Conservation (phyloP, 1,140 invertebrate species). For the Solen grandis region DNA sequence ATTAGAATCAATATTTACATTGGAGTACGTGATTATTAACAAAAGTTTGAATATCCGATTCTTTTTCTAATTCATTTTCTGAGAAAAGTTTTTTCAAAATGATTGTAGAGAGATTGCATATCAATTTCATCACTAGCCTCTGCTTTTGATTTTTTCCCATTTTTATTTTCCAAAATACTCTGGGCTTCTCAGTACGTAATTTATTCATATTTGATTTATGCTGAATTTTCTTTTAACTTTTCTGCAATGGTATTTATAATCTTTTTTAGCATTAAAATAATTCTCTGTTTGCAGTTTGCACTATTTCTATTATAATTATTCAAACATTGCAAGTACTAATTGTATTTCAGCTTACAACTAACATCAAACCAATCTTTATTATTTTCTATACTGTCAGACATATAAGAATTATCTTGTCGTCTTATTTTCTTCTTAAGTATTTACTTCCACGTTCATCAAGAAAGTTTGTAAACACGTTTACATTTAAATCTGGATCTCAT, state of each 20-base stretch:
- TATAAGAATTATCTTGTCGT: neutral
- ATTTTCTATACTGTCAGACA: neutral
- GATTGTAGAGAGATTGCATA: neutral
- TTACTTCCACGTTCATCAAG: neutral
- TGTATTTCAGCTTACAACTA: neutral
- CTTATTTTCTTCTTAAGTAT: neutral
- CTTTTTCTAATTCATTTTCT: neutral
- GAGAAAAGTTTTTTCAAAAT: slow-evolving; percentile 5
- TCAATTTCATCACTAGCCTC: neutral
- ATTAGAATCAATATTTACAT: slow-evolving; percentile 5
- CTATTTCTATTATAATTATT: neutral
- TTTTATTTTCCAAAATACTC: slow-evolving; percentile 1
- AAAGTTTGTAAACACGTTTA: neutral
- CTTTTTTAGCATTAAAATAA: neutral
- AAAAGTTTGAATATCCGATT: neutral
- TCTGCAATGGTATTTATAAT: slow-evolving; percentile 1
- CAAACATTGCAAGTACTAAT: neutral
- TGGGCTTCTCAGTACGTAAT: neutral
- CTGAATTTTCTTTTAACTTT: neutral
- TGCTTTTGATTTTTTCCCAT: neutral
- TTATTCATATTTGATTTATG: neutral
- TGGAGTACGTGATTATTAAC: neutral
- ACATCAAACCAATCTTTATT: slow-evolving; percentile 11
- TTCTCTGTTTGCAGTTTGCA: neutral
- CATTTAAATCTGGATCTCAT: neutral